Base-by-base conservation (phyloP, 2,888 invertebrate species). In the Ochropleura plecta region DNA sequence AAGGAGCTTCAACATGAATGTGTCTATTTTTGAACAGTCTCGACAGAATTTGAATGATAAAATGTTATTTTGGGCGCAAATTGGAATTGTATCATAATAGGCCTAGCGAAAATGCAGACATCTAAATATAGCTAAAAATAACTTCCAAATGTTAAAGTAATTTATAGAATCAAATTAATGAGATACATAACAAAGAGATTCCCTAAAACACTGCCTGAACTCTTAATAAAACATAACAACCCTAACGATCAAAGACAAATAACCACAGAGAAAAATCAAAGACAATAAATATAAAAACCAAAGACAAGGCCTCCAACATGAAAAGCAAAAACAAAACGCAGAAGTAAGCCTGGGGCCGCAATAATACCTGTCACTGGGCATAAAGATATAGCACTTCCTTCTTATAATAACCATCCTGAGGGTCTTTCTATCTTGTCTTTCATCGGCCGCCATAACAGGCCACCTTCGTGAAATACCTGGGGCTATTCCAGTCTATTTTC, bases 321-420 rank as follows among this genome's bases (percentile, higher is more conserved):
- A 76, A 82, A 68, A 55, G 55, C 12, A 51, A 68, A 62, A 79
- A 70, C 70, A 83, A 79, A 76, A 76, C 68, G 49, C 63, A 59
- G 46, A 73, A 76, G 70, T 20, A 78, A 66, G 68, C 85, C 64
- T 40, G 69, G 49, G 75, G 85, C 75, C 59, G 59, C 82, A 76
- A 84, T 86, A 78, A 78, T 79, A 81, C 67, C 87, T 85, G 87
- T 87, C 84, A 78, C 76, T 70, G 46, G 48, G 79, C 72, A 82
- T 81, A 85, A 82, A 86, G 85, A 86, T 86, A 79, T 79, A 77
- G 70, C 70, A 84, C 76, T 86, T 87, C 87, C 86, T 77, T 65
- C 78, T 77, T 69, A 81, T 86, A 86, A 86, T 86, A 85, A 81
- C 82, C 66, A 69, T 48, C 86, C 70, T 30, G 66, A 42, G 85